Base-by-base conservation (phyloP, 1,140 invertebrate species). In the Zaprionus kolodkinae region DNA sequence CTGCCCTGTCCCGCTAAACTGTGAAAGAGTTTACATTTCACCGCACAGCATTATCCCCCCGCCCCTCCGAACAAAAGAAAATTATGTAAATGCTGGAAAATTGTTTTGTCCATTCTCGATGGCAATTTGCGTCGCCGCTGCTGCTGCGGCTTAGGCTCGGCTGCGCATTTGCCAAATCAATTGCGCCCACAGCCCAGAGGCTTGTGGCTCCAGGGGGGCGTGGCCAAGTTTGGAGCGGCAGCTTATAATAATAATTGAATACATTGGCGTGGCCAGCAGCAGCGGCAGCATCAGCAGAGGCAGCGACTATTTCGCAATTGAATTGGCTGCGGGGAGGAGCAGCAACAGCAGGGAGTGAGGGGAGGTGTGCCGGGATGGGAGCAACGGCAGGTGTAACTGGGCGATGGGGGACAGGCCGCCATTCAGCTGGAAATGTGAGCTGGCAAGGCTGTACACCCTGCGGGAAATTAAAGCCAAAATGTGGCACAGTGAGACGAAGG, bases 191-290 rank as follows among this genome's bases (percentile, higher is more conserved):
- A 45, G 52, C 38, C 17, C 21, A 45, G n/a, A 30, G 60, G 43
- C 60, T 15, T 35, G 55, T 36, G 25, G 15, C 45, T 10, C 33
- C 45, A 54, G 33, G 54, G 35, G 70, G 76, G 48, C 30, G 64
- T 55, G 54, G 45, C 61, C 10, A 13, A 61, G 61, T 62, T 67
- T n/a, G 48, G 50, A 64, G 48, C 70, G 36, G 60, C 63, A 68
- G 78, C 85, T 89, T 88, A 89, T 88, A 89, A 88, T 88, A 88
- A 88, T 88, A 88, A 89, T 88, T 88, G 84, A 88, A 88, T 89
- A 81, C 78, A 78, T 81, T 85, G 74, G 35, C 48, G 62, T 56
- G 62, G 69, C 35, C 56, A 36, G 68, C 48, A 65, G 52, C 48
- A 61, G 43, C 40, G 2, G 38, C 13, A 12, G 36, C 36, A 40